Evolutionary conservation across 2,113 vertebrate genomes (phyloP).

Genomic region (Amphilophus citrinellus): DNA sequence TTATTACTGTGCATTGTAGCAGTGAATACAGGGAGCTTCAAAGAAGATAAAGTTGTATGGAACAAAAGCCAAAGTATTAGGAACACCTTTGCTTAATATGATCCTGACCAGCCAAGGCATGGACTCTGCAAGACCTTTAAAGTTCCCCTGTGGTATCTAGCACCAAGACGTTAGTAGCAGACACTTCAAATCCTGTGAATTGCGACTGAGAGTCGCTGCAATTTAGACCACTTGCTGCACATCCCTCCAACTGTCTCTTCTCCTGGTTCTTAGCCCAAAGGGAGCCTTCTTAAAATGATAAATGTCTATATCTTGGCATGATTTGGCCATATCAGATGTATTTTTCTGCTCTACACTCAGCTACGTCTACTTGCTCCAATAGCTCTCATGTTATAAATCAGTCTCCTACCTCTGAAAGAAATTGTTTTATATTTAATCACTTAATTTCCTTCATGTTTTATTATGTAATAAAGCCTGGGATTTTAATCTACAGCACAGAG

Average conservation of each 20-base stretch:
- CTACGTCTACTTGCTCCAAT: background rate
- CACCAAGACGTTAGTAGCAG: conserved; percentile 22
- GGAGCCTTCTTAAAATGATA: conserved; percentile 10
- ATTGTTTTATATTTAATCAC: conserved; percentile 26
- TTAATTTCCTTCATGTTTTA: conserved; percentile 38
- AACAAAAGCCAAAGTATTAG: background rate
- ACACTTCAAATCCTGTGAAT: background rate
- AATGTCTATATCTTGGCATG: conserved; percentile 1
- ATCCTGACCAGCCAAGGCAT: background rate
- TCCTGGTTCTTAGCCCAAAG: background rate
- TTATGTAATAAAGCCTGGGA: background rate
- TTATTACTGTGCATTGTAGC: background rate
- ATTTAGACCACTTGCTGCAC: background rate
- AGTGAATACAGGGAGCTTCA: background rate
- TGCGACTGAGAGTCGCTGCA: background rate
- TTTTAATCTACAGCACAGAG: conserved; percentile 31
- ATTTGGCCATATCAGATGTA: background rate
- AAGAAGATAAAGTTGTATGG: background rate
- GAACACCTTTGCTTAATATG: background rate
- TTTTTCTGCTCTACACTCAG: background rate
- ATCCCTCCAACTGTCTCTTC: background rate
- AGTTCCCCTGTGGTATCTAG: conserved; percentile 34
- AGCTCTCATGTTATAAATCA: conserved; percentile 33
- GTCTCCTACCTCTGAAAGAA: conserved; percentile 22
- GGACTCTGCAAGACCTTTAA: conserved; percentile 19